Evolutionary conservation across 2,113 vertebrate species (phyloP).

Genomic region (Chrysochloris asiatica): DNA sequence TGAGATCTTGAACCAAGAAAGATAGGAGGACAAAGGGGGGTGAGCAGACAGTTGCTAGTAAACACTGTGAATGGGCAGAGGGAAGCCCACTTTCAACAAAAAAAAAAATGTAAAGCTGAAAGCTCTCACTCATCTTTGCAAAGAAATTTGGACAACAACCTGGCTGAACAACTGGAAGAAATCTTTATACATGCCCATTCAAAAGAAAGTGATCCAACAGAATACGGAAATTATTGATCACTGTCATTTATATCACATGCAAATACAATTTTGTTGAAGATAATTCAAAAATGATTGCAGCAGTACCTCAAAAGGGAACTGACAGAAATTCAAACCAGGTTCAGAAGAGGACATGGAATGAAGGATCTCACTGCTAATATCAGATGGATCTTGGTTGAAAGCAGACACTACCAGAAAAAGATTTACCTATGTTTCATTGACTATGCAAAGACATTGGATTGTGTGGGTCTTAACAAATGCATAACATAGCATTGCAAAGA

Average conservation of each 20-base stretch:
- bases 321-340: too few relatives aligned
- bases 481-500: neutral
- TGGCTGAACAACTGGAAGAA: neutral
- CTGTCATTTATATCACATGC: neutral
- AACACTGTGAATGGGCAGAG: too few relatives aligned
- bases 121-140: neutral
- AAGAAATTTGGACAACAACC: neutral
- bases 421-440: neutral
- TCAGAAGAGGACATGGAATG: neutral
- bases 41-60: too few relatives aligned
- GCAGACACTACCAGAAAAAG: neutral
- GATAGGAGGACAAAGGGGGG: too few relatives aligned
- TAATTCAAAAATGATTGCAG: neutral
- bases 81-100: neutral
- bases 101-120: neutral
- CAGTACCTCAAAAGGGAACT: neutral
- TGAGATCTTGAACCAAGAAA: too few relatives aligned
- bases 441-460: neutral
- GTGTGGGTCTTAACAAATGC: neutral
- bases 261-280: neutral
- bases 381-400: neutral
- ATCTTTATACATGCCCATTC: neutral
- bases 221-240: neutral
- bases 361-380: neutral
- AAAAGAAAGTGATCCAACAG: neutral